A percentile compares a stretch with the other conserved stretches of the same genome.
These are phyloP conservation scores for Fregata magnificens DNA, from an alignment of 2,113 vertebrate species.

Conservation along the genomic window DNA sequence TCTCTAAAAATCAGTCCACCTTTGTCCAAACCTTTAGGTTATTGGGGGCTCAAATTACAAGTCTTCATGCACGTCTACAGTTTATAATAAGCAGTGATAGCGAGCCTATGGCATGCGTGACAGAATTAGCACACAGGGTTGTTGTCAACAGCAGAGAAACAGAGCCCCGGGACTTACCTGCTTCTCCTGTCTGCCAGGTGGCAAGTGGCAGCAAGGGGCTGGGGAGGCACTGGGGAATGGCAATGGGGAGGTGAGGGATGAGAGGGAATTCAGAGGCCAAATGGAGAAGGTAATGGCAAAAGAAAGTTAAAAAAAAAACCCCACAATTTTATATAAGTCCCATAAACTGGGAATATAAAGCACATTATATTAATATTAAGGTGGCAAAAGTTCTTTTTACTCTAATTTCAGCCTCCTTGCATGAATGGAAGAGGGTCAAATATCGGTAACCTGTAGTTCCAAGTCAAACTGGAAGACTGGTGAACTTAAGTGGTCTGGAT, in stretches of 20 bases:
- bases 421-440: neutral
- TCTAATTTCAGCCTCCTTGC: neutral
- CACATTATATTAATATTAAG: neutral
- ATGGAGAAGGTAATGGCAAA: neutral
- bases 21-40: neutral
- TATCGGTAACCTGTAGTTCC: neutral
- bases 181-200: neutral
- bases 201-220: neutral
- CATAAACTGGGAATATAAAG: neutral
- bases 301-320: neutral
- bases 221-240: neutral
- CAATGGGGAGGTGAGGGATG: neutral
- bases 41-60: neutral
- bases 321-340: neutral
- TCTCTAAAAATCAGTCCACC: neutral
- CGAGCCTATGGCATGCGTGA: neutral
- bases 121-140: neutral
- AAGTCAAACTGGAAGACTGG: neutral
- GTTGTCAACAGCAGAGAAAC: neutral
- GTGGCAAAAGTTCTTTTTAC: neutral
- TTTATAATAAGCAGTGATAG: slow-evolving; percentile 17
- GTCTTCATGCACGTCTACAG: neutral
- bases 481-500: neutral
- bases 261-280: neutral
- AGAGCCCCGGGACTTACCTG: neutral